Evolutionary conservation across 92 coral and sea anemone genomes (phyloP).

Genomic region (Epizoanthus fatuus): DNA sequence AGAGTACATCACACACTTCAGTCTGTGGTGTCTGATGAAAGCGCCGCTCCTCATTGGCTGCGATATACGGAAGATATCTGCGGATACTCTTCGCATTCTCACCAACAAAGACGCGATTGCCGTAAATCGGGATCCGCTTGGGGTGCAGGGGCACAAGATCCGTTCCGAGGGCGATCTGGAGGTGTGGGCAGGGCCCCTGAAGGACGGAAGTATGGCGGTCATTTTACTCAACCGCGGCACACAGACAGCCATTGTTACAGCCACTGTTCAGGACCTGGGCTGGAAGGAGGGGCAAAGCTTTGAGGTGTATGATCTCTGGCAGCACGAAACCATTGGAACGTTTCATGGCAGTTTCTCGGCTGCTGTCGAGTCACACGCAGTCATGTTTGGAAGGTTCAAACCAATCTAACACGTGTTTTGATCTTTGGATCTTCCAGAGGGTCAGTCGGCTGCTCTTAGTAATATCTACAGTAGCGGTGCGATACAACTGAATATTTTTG

Average conservation of each 20-base stretch:
- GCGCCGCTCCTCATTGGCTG: conserved; percentile 75
- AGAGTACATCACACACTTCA: conserved; percentile 67
- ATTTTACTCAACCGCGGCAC: conserved; percentile 61
- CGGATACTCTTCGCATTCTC: conserved; percentile 52
- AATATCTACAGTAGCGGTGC: too few species aligned
- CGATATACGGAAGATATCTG: conserved; percentile 50
- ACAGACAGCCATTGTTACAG: conserved; percentile 16
- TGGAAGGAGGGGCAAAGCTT: conserved; percentile 37
- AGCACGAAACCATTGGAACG: conserved; percentile 25
- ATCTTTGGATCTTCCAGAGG: too few species aligned
- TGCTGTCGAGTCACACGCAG: conserved; percentile 60
- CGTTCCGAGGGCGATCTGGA: conserved; percentile 52
- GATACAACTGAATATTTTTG: too few species aligned
- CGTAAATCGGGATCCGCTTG: conserved; percentile 65
- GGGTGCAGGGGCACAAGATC: conserved; percentile 66
- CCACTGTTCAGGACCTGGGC: conserved; percentile 33
- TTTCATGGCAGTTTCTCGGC: conserved; percentile 47
- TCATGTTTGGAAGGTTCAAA: conserved; percentile 58
- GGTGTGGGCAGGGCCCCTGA: conserved; percentile 67
- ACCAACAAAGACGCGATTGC: conserved; percentile 64
- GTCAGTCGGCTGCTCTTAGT: too few species aligned
- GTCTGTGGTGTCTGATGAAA: conserved; percentile 73
- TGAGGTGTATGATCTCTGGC: conserved; percentile 61
- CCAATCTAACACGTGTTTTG: not conserved
- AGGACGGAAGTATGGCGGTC: conserved; percentile 57